Evolutionary conservation across 1,140 invertebrate species (phyloP).

Genomic region (Trichoplusia ni): DNA sequence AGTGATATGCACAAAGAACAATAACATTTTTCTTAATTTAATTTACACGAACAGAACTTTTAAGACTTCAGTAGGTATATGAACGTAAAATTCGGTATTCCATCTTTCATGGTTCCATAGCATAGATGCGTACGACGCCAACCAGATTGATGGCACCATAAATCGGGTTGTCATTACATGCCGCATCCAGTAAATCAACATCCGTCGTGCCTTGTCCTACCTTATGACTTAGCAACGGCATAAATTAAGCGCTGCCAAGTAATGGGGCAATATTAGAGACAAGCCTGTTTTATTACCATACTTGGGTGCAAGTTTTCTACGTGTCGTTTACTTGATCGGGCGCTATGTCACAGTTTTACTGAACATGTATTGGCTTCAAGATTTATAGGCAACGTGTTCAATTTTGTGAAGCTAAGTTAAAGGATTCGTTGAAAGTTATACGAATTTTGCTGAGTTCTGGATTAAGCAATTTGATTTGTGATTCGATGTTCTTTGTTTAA

Average conservation of each 20-base stretch:
- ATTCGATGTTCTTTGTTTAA: too few species aligned
- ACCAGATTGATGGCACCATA: background rate
- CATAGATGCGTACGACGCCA: too few species aligned
- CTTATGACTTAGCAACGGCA: conserved; percentile 69
- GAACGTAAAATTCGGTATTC: background rate
- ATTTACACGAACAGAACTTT: too few species aligned
- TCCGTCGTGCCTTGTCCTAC: conserved; percentile 54
- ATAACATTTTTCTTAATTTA: too few species aligned
- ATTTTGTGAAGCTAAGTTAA: background rate
- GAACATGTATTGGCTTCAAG: conserved; percentile 21
- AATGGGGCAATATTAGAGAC: conserved; percentile 74
- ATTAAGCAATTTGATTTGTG: too few species aligned
- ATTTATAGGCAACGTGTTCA: conserved; percentile 1
- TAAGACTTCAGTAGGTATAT: too few species aligned
- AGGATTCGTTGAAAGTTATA: background rate
- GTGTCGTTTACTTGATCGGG: conserved; percentile 30
- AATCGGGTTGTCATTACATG: background rate
- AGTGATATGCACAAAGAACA: too few species aligned
- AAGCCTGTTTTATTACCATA: conserved; percentile 70
- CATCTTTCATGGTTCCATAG: too few species aligned
- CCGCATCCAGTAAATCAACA: conserved; percentile 47
- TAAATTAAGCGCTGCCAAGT: conserved; percentile 68
- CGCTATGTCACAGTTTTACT: conserved; percentile 17
- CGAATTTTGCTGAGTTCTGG: too few species aligned
- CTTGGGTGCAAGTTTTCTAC: conserved; percentile 55